These are phyloP conservation scores for Erythrocercus mccallii DNA, from an alignment of 2,113 vertebrate species.

Conservation along the genomic window DNA sequence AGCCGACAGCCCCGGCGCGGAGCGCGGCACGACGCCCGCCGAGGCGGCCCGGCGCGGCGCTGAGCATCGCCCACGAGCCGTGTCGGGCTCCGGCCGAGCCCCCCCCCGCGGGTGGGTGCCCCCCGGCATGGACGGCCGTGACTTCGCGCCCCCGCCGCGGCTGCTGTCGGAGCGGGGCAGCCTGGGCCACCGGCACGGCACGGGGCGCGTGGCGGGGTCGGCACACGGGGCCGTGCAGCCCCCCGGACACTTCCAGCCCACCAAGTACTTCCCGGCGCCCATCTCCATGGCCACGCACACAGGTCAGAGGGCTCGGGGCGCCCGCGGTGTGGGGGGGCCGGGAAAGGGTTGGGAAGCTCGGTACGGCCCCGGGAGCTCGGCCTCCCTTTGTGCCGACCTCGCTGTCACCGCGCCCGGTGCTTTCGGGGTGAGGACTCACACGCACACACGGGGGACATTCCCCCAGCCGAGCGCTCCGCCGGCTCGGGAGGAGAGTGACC, in stretches of 20 bases:
- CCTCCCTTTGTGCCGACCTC: not conserved
- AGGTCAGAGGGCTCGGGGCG: slow-evolving; percentile 77
- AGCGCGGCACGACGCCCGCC: not conserved
- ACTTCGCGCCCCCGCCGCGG: slow-evolving; percentile 91
- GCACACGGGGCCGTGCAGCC: slow-evolving; percentile 86
- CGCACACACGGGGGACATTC: not conserved
- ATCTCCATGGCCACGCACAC: slow-evolving; percentile 95
- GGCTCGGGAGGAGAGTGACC: not conserved
- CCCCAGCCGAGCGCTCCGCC: not conserved
- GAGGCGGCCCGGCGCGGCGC: not conserved
- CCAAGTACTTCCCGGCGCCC: slow-evolving; percentile 94
- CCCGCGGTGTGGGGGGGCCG: not conserved
- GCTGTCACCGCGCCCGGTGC: not conserved
- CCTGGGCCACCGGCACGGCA: slow-evolving; percentile 87
- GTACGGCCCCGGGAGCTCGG: not conserved
- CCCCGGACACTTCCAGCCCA: slow-evolving; percentile 87
- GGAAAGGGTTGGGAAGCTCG: not conserved
- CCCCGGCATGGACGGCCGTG: slow-evolving; percentile 90
- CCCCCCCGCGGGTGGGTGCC: not conserved
- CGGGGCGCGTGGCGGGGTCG: slow-evolving; percentile 84
- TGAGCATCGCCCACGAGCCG: not conserved
- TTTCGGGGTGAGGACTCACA: not conserved
- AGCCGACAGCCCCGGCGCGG: slow-evolving; percentile 50
- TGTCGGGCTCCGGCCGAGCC: slow-evolving; percentile 51
- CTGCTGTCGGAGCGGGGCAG: slow-evolving; percentile 89